Evolutionary conservation across 2,113 vertebrate genomes (phyloP).

Genomic region (Platycercus adscitus): DNA sequence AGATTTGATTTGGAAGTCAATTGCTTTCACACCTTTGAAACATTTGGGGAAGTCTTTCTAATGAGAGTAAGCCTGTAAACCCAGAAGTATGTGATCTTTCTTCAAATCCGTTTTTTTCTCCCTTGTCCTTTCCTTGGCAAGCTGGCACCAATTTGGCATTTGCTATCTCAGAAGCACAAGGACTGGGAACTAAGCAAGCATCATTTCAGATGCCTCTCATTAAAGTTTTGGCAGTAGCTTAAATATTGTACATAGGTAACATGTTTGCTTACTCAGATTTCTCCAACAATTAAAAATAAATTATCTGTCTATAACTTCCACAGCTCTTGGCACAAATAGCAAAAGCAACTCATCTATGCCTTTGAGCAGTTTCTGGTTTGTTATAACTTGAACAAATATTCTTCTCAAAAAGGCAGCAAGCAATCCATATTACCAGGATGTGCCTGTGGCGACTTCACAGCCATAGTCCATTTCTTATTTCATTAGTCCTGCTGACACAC

Average conservation of each 20-base stretch:
- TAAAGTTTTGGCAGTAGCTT: neutral
- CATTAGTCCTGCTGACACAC: slow-evolving; percentile 47
- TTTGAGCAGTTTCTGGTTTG: neutral
- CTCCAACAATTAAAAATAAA: neutral
- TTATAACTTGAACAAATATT: neutral
- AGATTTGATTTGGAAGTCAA: neutral
- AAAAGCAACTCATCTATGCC: neutral
- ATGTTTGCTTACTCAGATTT: slow-evolving; percentile 15
- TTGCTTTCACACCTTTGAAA: neutral
- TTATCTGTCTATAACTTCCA: neutral
- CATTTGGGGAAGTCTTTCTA: neutral
- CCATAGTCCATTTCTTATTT: neutral
- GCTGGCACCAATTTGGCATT: neutral
- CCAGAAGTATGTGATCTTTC: neutral
- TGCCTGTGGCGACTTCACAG: neutral
- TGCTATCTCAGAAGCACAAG: neutral
- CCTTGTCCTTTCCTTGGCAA: neutral
- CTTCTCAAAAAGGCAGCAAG: neutral
- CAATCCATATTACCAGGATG: neutral
- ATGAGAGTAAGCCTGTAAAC: neutral
- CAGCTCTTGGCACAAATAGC: neutral
- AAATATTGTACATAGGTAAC: neutral
- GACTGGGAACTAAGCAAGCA: rapidly evolving
- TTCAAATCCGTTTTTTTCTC: neutral
- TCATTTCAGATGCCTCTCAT: neutral